Evolutionary conservation across 1,140 invertebrate genomes (phyloP), one percentile per base, ranked within the genome.

Genomic region (Orchesella cincta): DNA sequence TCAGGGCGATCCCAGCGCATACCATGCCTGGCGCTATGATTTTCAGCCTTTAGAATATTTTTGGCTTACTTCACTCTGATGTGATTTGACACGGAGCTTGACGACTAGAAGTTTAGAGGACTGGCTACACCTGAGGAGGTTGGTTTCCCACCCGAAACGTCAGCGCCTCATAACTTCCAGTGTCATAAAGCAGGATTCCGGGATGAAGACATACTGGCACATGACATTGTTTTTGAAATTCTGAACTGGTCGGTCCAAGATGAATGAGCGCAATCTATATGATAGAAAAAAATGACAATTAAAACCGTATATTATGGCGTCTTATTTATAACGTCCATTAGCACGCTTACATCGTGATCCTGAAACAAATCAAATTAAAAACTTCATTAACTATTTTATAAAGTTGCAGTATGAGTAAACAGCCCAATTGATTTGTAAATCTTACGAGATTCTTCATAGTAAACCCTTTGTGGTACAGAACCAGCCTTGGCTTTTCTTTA

Each of bases 401-500:
- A 46, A 46, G 39, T 46, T 8, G 8, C 8, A 46, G 20, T 46
- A 46, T 12, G 39, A 8, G 39, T 46, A 46, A 46, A n/a, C n/a
- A n/a, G n/a, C 18, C 39, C 18, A 46, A 46, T 46, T 8, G 18
- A 46, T 46, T 46, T 8, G 39, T 8, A 46, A 46, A 3, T 26
- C 52, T 14, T 33, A 67, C 62, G 12, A 67, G 12, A 31, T 29
- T 14, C 26, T 73, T 73, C 76, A 77, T 77, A 29, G 76, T 77
- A 64, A 80, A 80, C 62, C 79, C 79, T 36, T 76, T 75, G 39
- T 80, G 74, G 76, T 78, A 78, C 1, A 78, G 28, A 33, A 80
- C 76, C 26, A 67, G 51, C 20, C 51, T 73, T 3, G 74, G 74
- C 26, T 52, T 76, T 33, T n/a, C n/a, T 64, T 73, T 46, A 23